Evolutionary conservation across 2,888 invertebrate genomes (phyloP).

Genomic region (Parascotia fuliginaria): DNA sequence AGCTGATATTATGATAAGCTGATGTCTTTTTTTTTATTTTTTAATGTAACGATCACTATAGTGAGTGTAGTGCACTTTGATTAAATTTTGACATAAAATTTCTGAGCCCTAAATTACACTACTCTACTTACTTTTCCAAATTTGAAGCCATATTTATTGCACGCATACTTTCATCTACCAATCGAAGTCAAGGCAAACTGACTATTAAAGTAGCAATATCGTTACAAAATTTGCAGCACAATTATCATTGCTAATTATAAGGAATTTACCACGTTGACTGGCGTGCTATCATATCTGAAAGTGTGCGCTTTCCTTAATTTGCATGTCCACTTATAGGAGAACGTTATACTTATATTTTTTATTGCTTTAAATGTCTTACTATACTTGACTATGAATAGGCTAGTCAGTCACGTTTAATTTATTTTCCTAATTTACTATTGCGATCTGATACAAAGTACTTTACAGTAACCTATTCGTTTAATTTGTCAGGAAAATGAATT

Average conservation of each 20-base stretch:
- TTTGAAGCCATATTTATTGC: conserved; percentile 8
- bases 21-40: no score
- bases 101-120: neutral
- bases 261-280: conserved; percentile 15
- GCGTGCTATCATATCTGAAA: conserved; percentile 37
- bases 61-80: no score
- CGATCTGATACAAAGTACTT: neutral
- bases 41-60: no score
- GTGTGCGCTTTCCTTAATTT: conserved; percentile 50
- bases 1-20: no score
- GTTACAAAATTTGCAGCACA: conserved; percentile 14
- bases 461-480: no score
- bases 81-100: no score
- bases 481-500: no score
- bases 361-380: conserved; percentile 5
- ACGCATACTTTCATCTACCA: conserved; percentile 23
- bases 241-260: conserved; percentile 35
- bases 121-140: neutral
- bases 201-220: conserved; percentile 16
- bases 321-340: conserved; percentile 39
- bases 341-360: conserved; percentile 9
- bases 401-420: neutral
- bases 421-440: neutral
- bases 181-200: conserved; percentile 27
- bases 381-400: neutral